A percentile compares a stretch with the other conserved stretches of the same genome.
These are phyloP conservation scores for Cephonodes hylas DNA, from an alignment of 2,888 invertebrate species.

Conservation along the genomic window DNA sequence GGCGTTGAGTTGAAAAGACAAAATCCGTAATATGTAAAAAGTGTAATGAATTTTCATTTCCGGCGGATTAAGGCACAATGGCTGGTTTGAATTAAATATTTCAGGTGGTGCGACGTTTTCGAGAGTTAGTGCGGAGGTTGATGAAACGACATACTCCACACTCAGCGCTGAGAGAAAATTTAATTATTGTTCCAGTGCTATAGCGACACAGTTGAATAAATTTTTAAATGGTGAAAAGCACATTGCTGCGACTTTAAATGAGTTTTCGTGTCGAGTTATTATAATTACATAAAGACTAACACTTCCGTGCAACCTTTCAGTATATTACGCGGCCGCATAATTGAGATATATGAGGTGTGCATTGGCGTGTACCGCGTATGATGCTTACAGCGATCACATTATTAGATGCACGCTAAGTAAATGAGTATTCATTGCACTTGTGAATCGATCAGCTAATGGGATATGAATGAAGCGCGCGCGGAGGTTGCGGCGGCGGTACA, in stretches of 20 bases:
- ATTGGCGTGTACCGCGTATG: neutral
- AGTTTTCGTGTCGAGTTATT: slow-evolving; percentile 60
- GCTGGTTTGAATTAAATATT: slow-evolving; percentile 70
- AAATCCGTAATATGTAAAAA: slow-evolving; percentile 3
- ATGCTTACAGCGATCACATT: neutral
- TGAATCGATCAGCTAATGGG: slow-evolving; percentile 78
- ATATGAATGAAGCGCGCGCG: slow-evolving; percentile 74
- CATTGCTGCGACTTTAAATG: slow-evolving; percentile 67
- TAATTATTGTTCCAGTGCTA: slow-evolving; percentile 72
- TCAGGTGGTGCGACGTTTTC: slow-evolving; percentile 61
- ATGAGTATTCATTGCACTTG: slow-evolving; percentile 63
- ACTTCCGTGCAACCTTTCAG: slow-evolving; percentile 22
- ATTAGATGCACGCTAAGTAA: slow-evolving; percentile 29
- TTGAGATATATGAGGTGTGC: neutral
- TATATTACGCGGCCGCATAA: neutral
- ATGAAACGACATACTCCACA: slow-evolving; percentile 70
- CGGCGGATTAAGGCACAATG: slow-evolving; percentile 63
- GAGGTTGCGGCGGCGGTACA: slow-evolving; percentile 68
- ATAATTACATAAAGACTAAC: slow-evolving; percentile 51
- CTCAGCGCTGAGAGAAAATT: slow-evolving; percentile 68
- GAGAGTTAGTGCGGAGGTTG: slow-evolving; percentile 67
- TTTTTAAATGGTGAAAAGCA: slow-evolving; percentile 65
- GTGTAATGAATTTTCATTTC: slow-evolving; percentile 44
- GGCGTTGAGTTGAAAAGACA: neutral
- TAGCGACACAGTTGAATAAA: slow-evolving; percentile 65